A percentile compares a stretch with the other conserved stretches of the same genome.
Evolutionary conservation across 2,113 vertebrate genomes (phyloP).

Genomic region (Odobenus rosmarus): DNA sequence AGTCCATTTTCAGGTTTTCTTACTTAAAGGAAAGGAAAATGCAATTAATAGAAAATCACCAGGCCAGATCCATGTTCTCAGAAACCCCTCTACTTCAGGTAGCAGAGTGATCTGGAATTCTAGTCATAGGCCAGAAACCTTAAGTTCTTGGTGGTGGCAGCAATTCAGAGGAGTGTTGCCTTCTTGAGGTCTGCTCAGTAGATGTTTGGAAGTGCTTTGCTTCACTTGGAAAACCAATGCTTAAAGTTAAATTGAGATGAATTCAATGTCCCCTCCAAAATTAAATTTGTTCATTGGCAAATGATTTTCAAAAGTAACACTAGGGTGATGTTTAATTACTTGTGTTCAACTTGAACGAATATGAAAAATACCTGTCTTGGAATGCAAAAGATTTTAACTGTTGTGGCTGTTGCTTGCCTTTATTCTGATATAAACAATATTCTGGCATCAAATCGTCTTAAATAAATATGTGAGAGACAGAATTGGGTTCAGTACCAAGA

Average conservation of each 20-base stretch:
- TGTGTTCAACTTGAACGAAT: background rate
- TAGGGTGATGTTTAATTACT: background rate
- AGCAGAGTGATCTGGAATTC: background rate
- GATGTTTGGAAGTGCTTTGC: background rate
- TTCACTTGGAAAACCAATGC: background rate
- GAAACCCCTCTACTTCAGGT: background rate
- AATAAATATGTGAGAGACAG: slow-evolving; percentile 4
- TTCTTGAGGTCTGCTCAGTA: background rate
- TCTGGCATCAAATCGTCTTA: slow-evolving; percentile 37
- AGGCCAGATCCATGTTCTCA: background rate
- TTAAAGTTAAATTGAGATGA: slow-evolving; percentile 16
- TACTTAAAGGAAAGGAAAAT: slow-evolving; percentile 51
- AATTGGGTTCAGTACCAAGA: slow-evolving; percentile 20
- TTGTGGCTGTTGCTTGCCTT: background rate
- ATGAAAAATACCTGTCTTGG: background rate
- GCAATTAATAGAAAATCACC: slow-evolving; percentile 61
- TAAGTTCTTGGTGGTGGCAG: background rate
- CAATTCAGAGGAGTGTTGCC: background rate
- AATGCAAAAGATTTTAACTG: slow-evolving; percentile 15
- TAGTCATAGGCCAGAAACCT: background rate
- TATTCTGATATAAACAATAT: slow-evolving; percentile 36
- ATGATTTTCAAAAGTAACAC: background rate
- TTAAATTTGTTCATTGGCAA: background rate
- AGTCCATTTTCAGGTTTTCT: slow-evolving; percentile 45
- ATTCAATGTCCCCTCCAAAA: background rate